phyloP scores from a whole-genome alignment of 2,113 vertebrate genomes.

The Danionella cerebrum region DNA sequence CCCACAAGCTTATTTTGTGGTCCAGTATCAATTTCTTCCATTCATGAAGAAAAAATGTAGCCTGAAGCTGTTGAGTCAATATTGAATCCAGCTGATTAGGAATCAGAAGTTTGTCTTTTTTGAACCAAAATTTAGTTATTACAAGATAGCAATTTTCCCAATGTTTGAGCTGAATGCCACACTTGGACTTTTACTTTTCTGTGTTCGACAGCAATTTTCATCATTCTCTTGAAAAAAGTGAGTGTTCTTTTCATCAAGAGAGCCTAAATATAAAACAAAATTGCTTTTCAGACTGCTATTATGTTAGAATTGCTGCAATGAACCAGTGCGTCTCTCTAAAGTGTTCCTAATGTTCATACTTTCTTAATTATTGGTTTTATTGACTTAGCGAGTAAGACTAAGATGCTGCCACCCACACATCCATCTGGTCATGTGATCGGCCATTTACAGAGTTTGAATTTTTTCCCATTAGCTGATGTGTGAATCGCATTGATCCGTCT shows the following conservation, averaged over 20 bases:
- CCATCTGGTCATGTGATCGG: not conserved
- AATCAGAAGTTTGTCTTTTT: too few relatives aligned
- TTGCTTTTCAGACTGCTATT: not conserved
- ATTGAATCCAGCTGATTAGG: too few relatives aligned
- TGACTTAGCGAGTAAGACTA: not conserved
- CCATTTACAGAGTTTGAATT: not conserved
- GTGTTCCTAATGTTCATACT: not conserved
- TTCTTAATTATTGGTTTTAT: slow-evolving; percentile 12
- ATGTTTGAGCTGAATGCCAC: too few relatives aligned
- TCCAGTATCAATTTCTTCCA: too few relatives aligned
- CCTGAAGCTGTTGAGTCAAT: too few relatives aligned
- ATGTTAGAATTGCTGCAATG: not conserved
- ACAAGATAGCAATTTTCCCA: too few relatives aligned
- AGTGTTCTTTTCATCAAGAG: not conserved
- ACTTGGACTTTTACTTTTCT: too few relatives aligned
- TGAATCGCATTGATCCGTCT: slow-evolving; percentile 39
- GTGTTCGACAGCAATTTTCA: not conserved
- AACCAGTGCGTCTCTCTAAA: not conserved
- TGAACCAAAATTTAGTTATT: too few relatives aligned
- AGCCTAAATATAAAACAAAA: not conserved
- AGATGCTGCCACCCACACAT: not conserved
- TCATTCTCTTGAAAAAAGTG: not conserved
- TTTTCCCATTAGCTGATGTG: not conserved
- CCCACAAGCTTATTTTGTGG: too few relatives aligned
- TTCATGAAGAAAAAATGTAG: too few relatives aligned